A percentile compares a stretch with the other conserved stretches of the same genome.
These are phyloP conservation scores for Philaenus spumarius DNA, from an alignment of 1,140 invertebrate species.

Conservation along the genomic window DNA sequence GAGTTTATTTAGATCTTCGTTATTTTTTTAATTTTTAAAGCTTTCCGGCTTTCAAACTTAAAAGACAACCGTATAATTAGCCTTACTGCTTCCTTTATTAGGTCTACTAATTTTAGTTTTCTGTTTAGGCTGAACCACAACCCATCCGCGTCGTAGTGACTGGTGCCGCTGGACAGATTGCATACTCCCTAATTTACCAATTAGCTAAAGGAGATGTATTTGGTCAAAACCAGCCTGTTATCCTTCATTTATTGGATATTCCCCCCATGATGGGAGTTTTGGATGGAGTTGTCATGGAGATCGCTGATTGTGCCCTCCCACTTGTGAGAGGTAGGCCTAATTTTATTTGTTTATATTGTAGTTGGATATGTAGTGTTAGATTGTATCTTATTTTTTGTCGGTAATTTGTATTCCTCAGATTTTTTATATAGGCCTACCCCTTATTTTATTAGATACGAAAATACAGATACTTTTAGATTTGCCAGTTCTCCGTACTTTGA, in stretches of 20 bases:
- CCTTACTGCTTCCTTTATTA: neutral
- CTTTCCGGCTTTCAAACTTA: no score
- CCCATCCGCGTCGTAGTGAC: conserved; percentile 93
- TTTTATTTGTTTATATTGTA: no score
- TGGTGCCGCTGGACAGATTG: conserved; percentile 97
- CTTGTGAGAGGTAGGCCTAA: conserved; percentile 54
- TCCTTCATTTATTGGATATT: conserved; percentile 92
- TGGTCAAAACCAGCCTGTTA: conserved; percentile 81
- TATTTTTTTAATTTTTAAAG: neutral
- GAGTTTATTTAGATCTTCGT: neutral
- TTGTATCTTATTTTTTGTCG: no score
- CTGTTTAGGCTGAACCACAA: conserved; percentile 56
- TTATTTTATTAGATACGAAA: no score
- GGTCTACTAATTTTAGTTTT: conserved; percentile 11
- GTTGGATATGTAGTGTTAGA: no score
- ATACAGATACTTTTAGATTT: no score
- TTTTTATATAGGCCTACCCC: no score
- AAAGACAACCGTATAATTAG: no score
- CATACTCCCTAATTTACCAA: conserved; percentile 91
- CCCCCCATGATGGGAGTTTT: conserved; percentile 90
- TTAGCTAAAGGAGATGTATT: conserved; percentile 96
- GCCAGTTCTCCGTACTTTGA: no score
- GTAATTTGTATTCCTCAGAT: no score
- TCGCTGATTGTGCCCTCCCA: conserved; percentile 94
- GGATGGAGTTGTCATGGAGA: conserved; percentile 95